A percentile compares a stretch with the other conserved stretches of the same genome.
These are phyloP conservation scores for Akabosia matsudoensis DNA, from an alignment of 1,140 invertebrate genomes.

Conservation along the genomic window DNA sequence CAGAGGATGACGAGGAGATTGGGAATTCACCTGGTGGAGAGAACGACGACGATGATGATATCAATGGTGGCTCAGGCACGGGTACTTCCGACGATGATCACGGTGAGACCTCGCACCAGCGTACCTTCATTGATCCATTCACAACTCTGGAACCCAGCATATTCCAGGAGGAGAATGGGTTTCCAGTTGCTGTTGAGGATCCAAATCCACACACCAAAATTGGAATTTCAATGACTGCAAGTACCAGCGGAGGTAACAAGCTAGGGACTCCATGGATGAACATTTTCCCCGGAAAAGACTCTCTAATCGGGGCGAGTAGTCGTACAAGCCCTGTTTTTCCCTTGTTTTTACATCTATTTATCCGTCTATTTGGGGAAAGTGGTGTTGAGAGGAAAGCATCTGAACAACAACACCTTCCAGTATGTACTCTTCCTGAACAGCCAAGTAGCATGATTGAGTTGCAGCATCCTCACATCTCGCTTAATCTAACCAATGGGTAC, in stretches of 20 bases:
- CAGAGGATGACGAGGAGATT: conserved; percentile 9
- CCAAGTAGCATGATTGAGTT: neutral
- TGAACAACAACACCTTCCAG: neutral
- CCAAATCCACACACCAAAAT: conserved; percentile 18
- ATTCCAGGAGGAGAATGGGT: neutral
- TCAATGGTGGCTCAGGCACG: neutral
- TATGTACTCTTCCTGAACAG: neutral
- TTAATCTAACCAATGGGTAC: neutral
- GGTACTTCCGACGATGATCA: neutral
- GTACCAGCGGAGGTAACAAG: neutral
- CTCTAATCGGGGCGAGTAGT: too few species aligned
- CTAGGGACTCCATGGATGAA: too few species aligned
- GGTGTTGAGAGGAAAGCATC: too few species aligned
- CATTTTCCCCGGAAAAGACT: too few species aligned
- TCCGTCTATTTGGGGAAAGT: neutral
- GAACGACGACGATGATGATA: neutral
- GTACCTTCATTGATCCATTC: conserved; percentile 1
- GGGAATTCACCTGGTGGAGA: neutral
- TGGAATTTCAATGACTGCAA: conserved; percentile 10
- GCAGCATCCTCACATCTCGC: neutral
- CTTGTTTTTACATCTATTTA: conserved; percentile 10
- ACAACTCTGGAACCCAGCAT: neutral
- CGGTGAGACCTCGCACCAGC: neutral
- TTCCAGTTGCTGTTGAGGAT: neutral
- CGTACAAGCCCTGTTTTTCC: neutral